Conservation (phyloP, 2,888 invertebrate species). For the Thereva nobilitata region DNA sequence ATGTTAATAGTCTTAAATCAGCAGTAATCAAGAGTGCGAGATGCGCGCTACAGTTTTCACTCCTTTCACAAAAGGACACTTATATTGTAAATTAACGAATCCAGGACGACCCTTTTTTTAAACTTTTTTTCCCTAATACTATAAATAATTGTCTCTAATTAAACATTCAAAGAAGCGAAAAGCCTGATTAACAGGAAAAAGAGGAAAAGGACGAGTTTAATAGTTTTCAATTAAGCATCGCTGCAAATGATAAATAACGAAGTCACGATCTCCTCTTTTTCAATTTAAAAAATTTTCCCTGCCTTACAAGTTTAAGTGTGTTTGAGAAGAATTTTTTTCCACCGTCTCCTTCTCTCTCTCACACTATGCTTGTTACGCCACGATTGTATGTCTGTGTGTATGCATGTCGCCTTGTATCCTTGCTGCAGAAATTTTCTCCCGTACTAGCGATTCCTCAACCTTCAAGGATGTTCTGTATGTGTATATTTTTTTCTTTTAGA, state of each 20-base stretch:
- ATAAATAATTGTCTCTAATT: constrained; percentile 42
- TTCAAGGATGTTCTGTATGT: too few relatives aligned
- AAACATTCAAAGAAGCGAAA: constrained; percentile 40
- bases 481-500: too few relatives aligned
- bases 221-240: constrained; percentile 45
- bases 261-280: constrained; percentile 43
- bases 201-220: constrained; percentile 43
- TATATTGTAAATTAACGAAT: constrained; percentile 23
- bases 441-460: too few relatives aligned
- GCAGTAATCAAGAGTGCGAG: too few relatives aligned
- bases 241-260: constrained; percentile 44
- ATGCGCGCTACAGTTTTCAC: too few relatives aligned
- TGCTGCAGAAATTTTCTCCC: too few relatives aligned
- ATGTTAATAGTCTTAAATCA: too few relatives aligned
- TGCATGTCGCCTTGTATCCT: too few relatives aligned
- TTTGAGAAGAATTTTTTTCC: background rate
- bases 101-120: constrained; percentile 23
- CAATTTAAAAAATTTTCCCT: constrained; percentile 36
- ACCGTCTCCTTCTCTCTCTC: too few relatives aligned
- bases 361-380: too few relatives aligned
- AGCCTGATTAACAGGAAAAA: constrained; percentile 41
- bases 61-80: background rate
- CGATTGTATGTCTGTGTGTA: too few relatives aligned
- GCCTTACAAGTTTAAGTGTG: constrained; percentile 3
- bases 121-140: constrained; percentile 37